Conservation (phyloP, 2,113 vertebrate species). For the Prionailurus bengalensis region DNA sequence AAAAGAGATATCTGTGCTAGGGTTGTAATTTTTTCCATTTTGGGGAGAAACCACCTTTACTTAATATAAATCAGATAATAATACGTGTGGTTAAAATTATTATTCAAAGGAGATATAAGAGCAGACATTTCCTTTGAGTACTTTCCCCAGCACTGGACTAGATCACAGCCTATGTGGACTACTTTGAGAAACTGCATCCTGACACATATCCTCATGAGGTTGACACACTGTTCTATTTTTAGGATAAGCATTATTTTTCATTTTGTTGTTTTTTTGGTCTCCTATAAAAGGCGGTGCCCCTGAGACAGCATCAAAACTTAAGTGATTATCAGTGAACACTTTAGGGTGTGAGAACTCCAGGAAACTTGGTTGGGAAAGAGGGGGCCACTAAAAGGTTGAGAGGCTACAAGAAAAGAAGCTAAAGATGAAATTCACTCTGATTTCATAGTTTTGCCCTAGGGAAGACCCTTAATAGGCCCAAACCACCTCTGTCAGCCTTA, state of each 20-base stretch:
- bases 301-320: neutral
- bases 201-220: neutral
- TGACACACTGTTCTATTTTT: neutral
- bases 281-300: neutral
- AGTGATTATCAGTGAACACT: neutral
- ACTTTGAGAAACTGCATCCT: conserved; percentile 27
- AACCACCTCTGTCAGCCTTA: neutral
- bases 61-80: neutral
- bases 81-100: neutral
- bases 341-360: neutral
- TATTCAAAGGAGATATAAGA: neutral
- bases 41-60: neutral
- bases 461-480: neutral
- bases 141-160: neutral
- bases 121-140: neutral
- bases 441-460: neutral
- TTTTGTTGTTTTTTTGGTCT: neutral
- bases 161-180: neutral
- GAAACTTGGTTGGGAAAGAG: neutral
- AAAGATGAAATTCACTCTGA: conserved; percentile 2
- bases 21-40: conserved; percentile 16
- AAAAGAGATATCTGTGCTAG: neutral
- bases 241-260: neutral
- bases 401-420: neutral
- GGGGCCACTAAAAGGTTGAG: neutral